A percentile compares a stretch with the other conserved stretches of the same genome.
These are phyloP conservation scores for Chelidonichthys spinosus DNA, from an alignment of 2,797 vertebrate genomes.

Conservation along the genomic window DNA sequence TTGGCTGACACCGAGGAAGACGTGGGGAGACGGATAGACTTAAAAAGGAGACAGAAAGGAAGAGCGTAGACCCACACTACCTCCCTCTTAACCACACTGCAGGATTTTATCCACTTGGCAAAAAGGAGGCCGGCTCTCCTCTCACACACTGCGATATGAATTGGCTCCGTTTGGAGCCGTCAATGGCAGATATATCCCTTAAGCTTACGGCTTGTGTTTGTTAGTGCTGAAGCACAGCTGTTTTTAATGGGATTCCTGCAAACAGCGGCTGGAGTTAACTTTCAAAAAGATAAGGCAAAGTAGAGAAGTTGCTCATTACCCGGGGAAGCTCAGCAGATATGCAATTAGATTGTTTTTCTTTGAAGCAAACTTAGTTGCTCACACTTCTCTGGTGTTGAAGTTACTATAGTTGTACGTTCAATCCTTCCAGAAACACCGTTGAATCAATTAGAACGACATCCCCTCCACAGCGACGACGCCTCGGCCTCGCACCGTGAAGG, in stretches of 20 bases:
- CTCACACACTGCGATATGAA: slow-evolving; percentile 28
- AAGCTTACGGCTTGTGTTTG: slow-evolving; percentile 6
- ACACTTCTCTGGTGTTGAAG: background rate
- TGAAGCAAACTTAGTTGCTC: background rate
- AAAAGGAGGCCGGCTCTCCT: slow-evolving; percentile 25
- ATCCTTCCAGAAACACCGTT: background rate
- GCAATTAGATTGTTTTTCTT: background rate
- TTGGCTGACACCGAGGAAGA: slow-evolving; percentile 51
- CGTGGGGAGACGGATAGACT: slow-evolving; percentile 45
- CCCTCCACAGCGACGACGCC: slow-evolving; percentile 14
- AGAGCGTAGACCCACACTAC: slow-evolving; percentile 21
- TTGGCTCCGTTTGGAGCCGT: slow-evolving; percentile 23
- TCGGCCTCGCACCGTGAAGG: slow-evolving; percentile 41
- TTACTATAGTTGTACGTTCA: background rate
- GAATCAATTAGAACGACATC: background rate
- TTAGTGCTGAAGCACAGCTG: slow-evolving; percentile 4
- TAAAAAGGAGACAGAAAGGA: slow-evolving; percentile 35
- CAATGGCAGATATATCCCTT: slow-evolving; percentile 13
- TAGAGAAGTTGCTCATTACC: background rate
- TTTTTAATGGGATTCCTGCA: background rate
- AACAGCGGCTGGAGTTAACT: background rate
- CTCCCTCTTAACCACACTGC: slow-evolving; percentile 42
- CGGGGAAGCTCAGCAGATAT: background rate
- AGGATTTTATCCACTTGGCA: slow-evolving; percentile 57
- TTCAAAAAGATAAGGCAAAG: background rate